phyloP scores from a whole-genome alignment of 1,140 invertebrate genomes.

The Orussus abietinus region DNA sequence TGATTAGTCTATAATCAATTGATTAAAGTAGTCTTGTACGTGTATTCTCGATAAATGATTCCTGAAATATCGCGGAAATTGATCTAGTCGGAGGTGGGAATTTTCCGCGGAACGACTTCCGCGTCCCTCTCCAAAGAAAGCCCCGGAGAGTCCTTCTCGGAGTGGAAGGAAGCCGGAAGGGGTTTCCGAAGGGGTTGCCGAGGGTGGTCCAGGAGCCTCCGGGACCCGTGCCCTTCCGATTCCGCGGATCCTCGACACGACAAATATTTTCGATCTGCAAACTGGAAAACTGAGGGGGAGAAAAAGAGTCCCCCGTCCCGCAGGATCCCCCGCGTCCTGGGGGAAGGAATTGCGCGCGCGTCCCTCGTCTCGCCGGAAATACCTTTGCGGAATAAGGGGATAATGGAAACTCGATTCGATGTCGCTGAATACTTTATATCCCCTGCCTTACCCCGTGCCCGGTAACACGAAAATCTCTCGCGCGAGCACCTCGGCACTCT shows the following conservation, averaged over 20 bases:
- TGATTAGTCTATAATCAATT: too few relatives aligned
- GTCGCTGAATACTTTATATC: slow-evolving; percentile 37
- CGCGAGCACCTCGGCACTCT: slow-evolving; percentile 1
- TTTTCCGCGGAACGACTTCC: too few relatives aligned
- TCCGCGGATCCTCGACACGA: slow-evolving; percentile 25
- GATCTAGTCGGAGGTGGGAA: too few relatives aligned
- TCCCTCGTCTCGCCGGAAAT: too few relatives aligned
- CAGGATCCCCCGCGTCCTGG: slow-evolving; percentile 16
- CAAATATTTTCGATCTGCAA: slow-evolving; percentile 29
- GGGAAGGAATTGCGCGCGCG: slow-evolving; percentile 18
- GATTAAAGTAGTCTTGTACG: too few relatives aligned
- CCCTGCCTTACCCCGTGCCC: slow-evolving; percentile 17
- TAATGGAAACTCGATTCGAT: slow-evolving; percentile 29
- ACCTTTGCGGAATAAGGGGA: slow-evolving; percentile 29
- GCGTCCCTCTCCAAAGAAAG: too few relatives aligned
- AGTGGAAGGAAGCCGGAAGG: background rate
- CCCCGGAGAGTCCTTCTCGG: too few relatives aligned
- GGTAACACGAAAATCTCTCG: slow-evolving; percentile 18
- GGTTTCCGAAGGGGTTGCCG: background rate
- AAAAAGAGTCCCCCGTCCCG: slow-evolving; percentile 13
- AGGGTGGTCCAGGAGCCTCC: too few relatives aligned
- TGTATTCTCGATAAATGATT: too few relatives aligned
- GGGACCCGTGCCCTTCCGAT: too few relatives aligned
- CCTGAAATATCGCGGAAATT: too few relatives aligned
- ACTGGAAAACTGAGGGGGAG: slow-evolving; percentile 15